Evolutionary conservation across 2,113 vertebrate genomes (phyloP).

Genomic region (Aepyceros melampus): DNA sequence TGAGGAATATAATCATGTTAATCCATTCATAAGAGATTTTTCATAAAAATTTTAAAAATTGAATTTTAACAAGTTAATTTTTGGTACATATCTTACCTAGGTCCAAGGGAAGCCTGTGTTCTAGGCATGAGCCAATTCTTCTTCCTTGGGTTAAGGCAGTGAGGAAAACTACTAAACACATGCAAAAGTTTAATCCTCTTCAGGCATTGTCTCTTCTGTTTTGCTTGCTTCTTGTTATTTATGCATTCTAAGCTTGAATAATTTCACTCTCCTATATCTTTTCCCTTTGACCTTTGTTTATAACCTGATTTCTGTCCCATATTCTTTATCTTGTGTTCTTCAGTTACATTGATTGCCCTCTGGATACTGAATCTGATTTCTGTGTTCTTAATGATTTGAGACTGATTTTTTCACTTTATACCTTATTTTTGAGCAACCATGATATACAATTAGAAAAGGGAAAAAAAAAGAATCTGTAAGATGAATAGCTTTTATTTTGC

Average conservation of each 20-base stretch:
- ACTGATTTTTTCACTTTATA: neutral
- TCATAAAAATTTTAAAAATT: neutral
- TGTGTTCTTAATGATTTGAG: neutral
- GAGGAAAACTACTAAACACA: neutral
- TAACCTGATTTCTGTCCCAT: neutral
- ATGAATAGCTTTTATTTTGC: neutral
- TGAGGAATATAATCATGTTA: fast-evolving
- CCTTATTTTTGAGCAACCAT: neutral
- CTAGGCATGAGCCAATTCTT: neutral
- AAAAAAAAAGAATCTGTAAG: neutral
- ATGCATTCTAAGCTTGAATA: neutral
- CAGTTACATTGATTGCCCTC: neutral
- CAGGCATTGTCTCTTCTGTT: neutral
- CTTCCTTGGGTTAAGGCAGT: neutral
- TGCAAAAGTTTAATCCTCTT: neutral
- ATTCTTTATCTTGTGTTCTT: neutral
- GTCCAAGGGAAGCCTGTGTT: neutral
- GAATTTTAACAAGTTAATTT: neutral
- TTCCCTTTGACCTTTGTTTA: neutral
- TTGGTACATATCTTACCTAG: neutral
- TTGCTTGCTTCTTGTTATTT: neutral
- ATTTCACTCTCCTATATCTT: neutral
- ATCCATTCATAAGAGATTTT: neutral
- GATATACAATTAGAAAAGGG: neutral
- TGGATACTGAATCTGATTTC: neutral